Base-by-base conservation (phyloP, 2,113 vertebrate species). In the Melanocharis versteri region DNA sequence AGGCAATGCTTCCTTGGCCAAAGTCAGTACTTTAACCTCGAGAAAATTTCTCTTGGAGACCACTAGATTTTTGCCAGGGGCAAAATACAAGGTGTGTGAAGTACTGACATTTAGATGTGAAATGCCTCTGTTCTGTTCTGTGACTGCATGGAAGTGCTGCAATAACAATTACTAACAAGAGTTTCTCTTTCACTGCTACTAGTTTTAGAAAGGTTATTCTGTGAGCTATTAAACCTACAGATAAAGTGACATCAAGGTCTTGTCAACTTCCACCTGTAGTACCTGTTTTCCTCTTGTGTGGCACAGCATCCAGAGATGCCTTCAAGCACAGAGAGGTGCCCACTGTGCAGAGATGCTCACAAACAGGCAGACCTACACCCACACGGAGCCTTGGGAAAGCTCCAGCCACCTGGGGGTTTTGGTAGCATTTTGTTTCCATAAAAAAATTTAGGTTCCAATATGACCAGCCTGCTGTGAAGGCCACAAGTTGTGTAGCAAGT, bases 291-390 rank as follows among this genome's bases (percentile, higher is more conserved):
- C 7, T 58, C 6, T 68, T 69, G 54, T 35, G 33, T 57, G 68
- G 40, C 61, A 62, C 57, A 68, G 44, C 57, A 85, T 51, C 62
- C 58, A 56, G 71, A 83, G 48, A 33, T 82, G 27, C 21, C 39
- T 45, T 4, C 30, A 60, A 33, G 31, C 15, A 37, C n/a, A 51
- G 23, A 13, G 7, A 5, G 33, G 23, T 0, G 0, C 20, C 31
- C 30, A 8, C 22, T 21, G 37, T 68, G 40, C 54, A 50, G 37
- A 58, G 50, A 12, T 64, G 31, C 45, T 65, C 40, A 44, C 44
- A 28, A 7, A 57, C 31, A 65, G 33, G 64, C 51, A 61, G 31
- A 17, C 35, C 35, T 60, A 7, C 15, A 42, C 16, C 30, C 53
- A 35, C 45, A 16, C 0, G 0, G 44, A 79, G 18, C 48, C 28